Percentiles rank a stretch among this genome's conserved stretches.
phyloP scores from a whole-genome alignment of 2,888 invertebrate genomes.

The Neoscelio sp. region DNA sequence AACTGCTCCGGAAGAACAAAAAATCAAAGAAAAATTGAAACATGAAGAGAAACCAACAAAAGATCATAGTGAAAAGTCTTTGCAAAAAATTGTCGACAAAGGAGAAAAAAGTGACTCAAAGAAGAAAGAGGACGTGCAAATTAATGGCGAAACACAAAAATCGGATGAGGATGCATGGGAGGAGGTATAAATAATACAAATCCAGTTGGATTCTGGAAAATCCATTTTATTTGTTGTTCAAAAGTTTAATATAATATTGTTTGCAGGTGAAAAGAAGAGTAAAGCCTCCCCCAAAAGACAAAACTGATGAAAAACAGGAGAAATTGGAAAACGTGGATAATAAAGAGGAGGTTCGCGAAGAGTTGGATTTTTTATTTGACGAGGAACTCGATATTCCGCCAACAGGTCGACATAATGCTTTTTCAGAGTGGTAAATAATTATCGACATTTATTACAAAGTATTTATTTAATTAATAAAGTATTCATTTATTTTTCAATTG shows the following conservation, averaged over 20 bases:
- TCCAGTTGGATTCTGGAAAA: conserved; percentile 1
- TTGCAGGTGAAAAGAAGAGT: conserved; percentile 82
- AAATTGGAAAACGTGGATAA: conserved; percentile 69
- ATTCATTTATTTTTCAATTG: conserved; percentile 9
- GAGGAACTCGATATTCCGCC: conserved; percentile 93
- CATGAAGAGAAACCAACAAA: conserved; percentile 53
- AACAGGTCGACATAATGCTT: conserved; percentile 91
- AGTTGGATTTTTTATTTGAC: conserved; percentile 98
- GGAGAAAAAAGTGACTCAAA: conserved; percentile 78
- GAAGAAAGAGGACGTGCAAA: conserved; percentile 3
- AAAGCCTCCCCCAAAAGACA: conserved; percentile 80
- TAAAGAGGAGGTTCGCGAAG: conserved; percentile 87
- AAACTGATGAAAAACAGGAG: conserved; percentile 75
- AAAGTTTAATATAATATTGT: conserved; percentile 15
- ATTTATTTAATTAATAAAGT: conserved; percentile 70
- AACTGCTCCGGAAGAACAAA: too few species aligned
- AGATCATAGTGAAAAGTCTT: too few species aligned
- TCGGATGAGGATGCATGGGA: conserved; percentile 85
- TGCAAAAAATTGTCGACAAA: too few species aligned
- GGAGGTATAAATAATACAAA: conserved; percentile 83
- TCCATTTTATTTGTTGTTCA: conserved; percentile 41
- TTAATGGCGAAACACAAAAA: conserved; percentile 48
- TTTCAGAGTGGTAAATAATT: conserved; percentile 90
- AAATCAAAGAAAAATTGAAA: conserved; percentile 45
- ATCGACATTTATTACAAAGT: too few species aligned